Base-by-base conservation (phyloP, 2,113 vertebrate species). In the Lepidothrix coronata region DNA sequence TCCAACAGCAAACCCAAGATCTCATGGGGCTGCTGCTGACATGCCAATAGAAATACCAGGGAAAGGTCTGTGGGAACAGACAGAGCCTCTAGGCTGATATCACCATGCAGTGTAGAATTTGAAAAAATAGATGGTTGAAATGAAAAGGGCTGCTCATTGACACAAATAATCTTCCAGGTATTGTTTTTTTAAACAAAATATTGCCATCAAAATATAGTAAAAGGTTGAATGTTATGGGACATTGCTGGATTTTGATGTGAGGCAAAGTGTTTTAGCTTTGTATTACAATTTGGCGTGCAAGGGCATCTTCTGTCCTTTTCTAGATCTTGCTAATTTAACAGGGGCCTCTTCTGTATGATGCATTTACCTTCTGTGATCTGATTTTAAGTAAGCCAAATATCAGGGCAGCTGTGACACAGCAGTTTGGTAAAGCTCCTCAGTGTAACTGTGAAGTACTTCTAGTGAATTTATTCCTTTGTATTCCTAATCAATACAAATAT, bases 351-450 rank as follows among this genome's bases (percentile, higher is more conserved):
- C 61, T 49, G 8, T 80, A 22, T 48, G 58, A n/a, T 72, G 77
- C 59, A 41, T 65, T 77, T 94, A 72, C 83, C 72, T 63, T 94
- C 93, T 96, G 89, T 63, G 76, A 88, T 96, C 91, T 94, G 62
- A n/a, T 94, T 96, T 96, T 91, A 88, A 89, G 65, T 78, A 95
- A 96, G 76, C 19, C 82, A 77, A 90, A 63, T 76, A 75, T 65
- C 87, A 94, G 77, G 39, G 70, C 73, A 91, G 57, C 89, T 88
- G 86, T 92, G 91, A 96, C 88, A 91, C 57, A 81, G 80, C 74
- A 91, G 73, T 94, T 92, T 85, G 35, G 30, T 86, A 37, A 87
- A 81, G 46, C 21, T 35, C 23, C 58, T 92, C 91, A n/a, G 63
- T 82, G 72, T 81, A 96, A 71, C 66, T 65, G 54, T 90, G n/a